These are phyloP conservation scores for Hypanus sabinus DNA, from an alignment of 2,113 vertebrate species.

Conservation along the genomic window DNA sequence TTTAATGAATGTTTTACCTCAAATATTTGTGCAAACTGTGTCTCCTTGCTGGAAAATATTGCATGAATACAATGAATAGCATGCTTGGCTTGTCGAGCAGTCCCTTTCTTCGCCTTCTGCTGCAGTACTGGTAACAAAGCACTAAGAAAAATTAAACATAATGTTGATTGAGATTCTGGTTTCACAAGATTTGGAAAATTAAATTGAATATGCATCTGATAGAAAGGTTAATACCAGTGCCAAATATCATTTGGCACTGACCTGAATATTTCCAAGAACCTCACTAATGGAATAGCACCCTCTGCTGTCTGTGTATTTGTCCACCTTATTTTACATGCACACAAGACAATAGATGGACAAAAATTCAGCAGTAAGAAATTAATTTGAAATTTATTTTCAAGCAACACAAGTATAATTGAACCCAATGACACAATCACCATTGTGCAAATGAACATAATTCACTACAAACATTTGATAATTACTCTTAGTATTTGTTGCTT, in stretches of 20 bases:
- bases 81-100: slow-evolving; percentile 90
- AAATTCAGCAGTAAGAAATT: not conserved
- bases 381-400: not conserved
- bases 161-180: not conserved
- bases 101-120: slow-evolving; percentile 93
- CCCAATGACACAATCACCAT: not conserved
- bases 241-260: not conserved
- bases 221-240: not conserved
- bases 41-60: slow-evolving; percentile 97
- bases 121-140: slow-evolving; percentile 90
- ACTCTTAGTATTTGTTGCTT: not conserved
- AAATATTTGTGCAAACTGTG: slow-evolving; percentile 96
- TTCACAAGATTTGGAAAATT: not conserved
- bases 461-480: not conserved
- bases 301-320: slow-evolving; percentile 20
- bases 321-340: not conserved
- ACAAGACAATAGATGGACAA: not conserved
- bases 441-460: not conserved
- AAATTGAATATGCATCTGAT: slow-evolving; percentile 11
- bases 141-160: slow-evolving; percentile 52
- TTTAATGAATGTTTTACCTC: slow-evolving; percentile 65
- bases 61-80: slow-evolving; percentile 94
- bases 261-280: not conserved
- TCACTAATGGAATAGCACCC: slow-evolving; percentile 29
- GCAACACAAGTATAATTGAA: not conserved